Percentiles rank a stretch among this genome's conserved stretches.
Conservation (phyloP, 2,113 vertebrate species). For the Beaufortia kweichowensis region DNA sequence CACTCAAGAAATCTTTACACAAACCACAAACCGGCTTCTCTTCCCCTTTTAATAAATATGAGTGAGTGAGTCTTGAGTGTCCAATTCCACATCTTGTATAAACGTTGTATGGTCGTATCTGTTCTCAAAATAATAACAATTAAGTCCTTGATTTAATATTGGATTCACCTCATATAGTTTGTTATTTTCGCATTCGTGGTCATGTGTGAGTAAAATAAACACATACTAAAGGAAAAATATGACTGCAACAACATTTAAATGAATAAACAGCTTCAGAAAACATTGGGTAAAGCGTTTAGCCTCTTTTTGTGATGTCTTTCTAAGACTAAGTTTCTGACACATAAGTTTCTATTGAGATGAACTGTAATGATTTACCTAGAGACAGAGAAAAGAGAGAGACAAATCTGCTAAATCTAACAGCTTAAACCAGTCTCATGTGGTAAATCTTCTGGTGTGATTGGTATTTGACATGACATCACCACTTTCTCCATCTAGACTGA, state of each 20-base stretch:
- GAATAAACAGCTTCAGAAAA: neutral
- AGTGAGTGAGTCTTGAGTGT: too few species aligned
- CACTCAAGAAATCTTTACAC: too few species aligned
- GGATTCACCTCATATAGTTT: too few species aligned
- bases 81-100: too few species aligned
- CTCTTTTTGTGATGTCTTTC: constrained; percentile 42
- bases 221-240: neutral
- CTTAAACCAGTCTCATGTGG: too few species aligned
- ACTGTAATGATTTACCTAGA: constrained; percentile 52
- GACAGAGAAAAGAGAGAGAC: neutral
- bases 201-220: neutral
- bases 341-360: constrained; percentile 51
- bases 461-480: neutral
- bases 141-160: too few species aligned
- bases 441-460: constrained; percentile 21
- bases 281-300: constrained; percentile 24
- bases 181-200: too few species aligned
- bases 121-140: too few species aligned
- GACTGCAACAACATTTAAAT: neutral
- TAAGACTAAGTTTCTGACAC: constrained; percentile 55
- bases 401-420: too few species aligned
- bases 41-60: too few species aligned
- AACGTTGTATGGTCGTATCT: too few species aligned
- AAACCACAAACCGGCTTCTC: too few species aligned
- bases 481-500: neutral